Evolutionary conservation across 2,797 vertebrate species (phyloP).

Genomic region (Pampus argenteus): DNA sequence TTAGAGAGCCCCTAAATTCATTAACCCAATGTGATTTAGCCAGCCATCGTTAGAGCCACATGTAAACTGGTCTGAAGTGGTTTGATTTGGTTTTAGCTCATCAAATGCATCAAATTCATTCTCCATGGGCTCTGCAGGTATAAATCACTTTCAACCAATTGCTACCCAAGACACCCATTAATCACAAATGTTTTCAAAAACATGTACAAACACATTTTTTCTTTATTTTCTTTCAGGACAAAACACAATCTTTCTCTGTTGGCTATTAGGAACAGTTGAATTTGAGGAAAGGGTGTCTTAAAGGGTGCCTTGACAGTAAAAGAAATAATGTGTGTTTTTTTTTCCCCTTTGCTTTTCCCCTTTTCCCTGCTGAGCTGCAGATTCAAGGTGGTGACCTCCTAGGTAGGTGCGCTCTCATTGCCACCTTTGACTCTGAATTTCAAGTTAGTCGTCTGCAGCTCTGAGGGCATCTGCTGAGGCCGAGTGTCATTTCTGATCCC

Average conservation of each 20-base stretch:
- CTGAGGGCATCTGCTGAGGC: constrained; percentile 65
- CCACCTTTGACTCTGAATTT: constrained; percentile 44
- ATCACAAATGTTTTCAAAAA: constrained; percentile 4
- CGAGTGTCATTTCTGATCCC: constrained; percentile 66
- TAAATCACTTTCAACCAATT: constrained; percentile 39
- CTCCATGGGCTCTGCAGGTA: constrained; percentile 37
- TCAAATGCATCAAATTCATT: constrained; percentile 50
- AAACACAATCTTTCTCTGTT: neutral
- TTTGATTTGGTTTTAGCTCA: constrained; percentile 74
- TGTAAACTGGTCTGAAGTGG: constrained; percentile 78
- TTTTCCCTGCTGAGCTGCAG: constrained; percentile 17
- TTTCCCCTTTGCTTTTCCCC: neutral
- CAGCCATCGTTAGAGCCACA: constrained; percentile 77
- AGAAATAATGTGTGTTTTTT: constrained; percentile 14
- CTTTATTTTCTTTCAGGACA: neutral
- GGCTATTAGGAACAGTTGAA: constrained; percentile 17
- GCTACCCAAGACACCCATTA: constrained; percentile 4
- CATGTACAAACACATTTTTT: neutral
- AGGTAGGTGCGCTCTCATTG: constrained; percentile 4
- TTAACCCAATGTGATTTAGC: constrained; percentile 82
- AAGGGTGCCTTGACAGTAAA: constrained; percentile 3
- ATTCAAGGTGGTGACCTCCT: constrained; percentile 24
- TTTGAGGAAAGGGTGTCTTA: constrained; percentile 1
- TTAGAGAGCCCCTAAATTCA: constrained; percentile 83
- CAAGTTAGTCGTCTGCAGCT: constrained; percentile 40